Base-by-base conservation (phyloP, 2,888 invertebrate genomes). In the Xestia c-nigrum region DNA sequence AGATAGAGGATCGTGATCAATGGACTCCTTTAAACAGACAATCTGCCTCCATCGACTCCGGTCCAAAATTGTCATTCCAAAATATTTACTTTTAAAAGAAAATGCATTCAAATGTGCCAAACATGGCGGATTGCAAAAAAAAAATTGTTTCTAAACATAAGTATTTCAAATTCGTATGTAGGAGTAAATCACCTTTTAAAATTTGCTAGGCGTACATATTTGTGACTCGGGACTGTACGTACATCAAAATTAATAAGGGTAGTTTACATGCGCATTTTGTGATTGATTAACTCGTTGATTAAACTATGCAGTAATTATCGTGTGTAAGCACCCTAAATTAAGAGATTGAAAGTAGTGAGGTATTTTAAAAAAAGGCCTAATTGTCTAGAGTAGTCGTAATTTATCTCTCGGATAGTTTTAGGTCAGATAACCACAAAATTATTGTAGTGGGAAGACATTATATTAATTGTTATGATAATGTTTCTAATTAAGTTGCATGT, bases 211-310 rank as follows among this genome's bases (percentile, higher is more conserved):
- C n/a, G 43, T 63, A 38, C n/a, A 14, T 21, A 40, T n/a, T 64
- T 64, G n/a, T 43, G n/a, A n/a, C 14, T 14, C n/a, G 1, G 16
- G n/a, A 64, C 43, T 64, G 43, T 43, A 43, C 78, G 43, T 43
- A 43, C 78, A 84, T 84, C 80, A 46, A 78, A 83, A 88, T 78
- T 89, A 86, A 89, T 89, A 83, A 84, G 80, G 78, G 77, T 84
- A 73, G 74, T 83, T 87, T 72, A 80, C 80, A 85, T 78, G 76
- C 81, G 50, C 64, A 82, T 73, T 88, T 70, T 77, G 73, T 85
- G 80, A 72, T 86, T 82, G 82, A 80, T 87, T 84, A 84, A 83
- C 57, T 68, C 80, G 72, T 85, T 81, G 80, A 79, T 78, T 83
- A 79, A 81, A 63, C 57, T 79, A 81, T 85, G 76, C 14, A 55